phyloP scores from a whole-genome alignment of 2,113 vertebrate genomes.

The Drymodes brunneopygia region DNA sequence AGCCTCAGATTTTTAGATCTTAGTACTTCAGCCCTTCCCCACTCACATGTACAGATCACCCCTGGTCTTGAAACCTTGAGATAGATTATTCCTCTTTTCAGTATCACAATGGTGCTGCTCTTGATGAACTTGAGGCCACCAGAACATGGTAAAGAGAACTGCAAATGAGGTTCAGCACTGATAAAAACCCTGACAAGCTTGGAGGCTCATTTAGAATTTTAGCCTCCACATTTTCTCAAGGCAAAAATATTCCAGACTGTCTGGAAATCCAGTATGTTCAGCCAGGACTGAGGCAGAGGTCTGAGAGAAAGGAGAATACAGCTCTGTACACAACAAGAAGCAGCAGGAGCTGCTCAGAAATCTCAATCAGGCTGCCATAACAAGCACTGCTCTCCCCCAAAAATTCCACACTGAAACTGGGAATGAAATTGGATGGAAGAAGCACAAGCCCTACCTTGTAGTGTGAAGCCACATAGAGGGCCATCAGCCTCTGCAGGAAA shows the following conservation, averaged over 20 bases:
- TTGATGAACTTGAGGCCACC: neutral
- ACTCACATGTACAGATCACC: neutral
- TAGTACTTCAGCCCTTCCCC: neutral
- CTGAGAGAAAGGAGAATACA: neutral
- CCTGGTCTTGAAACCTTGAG: neutral
- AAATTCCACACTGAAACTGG: neutral
- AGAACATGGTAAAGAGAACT: neutral
- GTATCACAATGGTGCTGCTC: neutral
- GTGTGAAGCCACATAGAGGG: conserved; percentile 96
- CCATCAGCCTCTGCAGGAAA: conserved; percentile 94
- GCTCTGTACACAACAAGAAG: neutral
- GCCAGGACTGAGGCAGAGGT: neutral
- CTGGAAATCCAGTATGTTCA: neutral
- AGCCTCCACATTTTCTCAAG: neutral
- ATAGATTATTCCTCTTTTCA: neutral
- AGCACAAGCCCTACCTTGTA: conserved; percentile 83
- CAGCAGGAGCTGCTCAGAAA: neutral
- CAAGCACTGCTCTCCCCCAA: neutral
- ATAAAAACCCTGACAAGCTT: neutral
- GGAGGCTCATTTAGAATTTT: neutral
- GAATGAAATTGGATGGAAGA: neutral
- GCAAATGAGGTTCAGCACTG: neutral
- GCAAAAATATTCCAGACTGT: neutral
- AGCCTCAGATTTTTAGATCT: neutral
- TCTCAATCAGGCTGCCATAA: neutral